Evolutionary conservation across 2,888 invertebrate species (phyloP), one percentile per base, ranked within the genome.

Genomic region (Altica lythri): DNA sequence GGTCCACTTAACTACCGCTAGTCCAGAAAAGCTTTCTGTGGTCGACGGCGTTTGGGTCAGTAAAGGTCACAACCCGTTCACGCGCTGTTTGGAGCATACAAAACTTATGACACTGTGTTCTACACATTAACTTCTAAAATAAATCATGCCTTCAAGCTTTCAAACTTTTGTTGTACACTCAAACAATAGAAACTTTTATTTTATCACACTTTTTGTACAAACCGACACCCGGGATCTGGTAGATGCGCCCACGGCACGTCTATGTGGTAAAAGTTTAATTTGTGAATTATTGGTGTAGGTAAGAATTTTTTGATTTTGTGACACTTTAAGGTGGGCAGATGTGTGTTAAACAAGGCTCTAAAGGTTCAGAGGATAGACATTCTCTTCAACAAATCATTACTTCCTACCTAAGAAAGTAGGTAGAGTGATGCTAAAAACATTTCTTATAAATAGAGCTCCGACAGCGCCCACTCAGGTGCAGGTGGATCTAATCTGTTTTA

Each of bases 81-180:
- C 64, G 62, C 60, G 53, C 59, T 47, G 58, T 57, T 62, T 57
- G 51, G 40, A 52, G 30, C 58, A 38, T 54, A 59, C 57, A 61
- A 57, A 64, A 60, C 60, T 62, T 58, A 63, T 60, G 57, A 61
- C 55, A 62, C 59, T 61, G 55, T 61, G 60, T 63, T 62, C 60
- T 59, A 59, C 55, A 59, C 61, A 62, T 63, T 62, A 59, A 58
- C 61, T 63, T 59, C 53, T 57, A 53, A 55, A 55, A 62, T 62
- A 63, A 63, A 61, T 62, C 61, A 62, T 54, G 48, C 35, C 50
- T 53, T 43, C 51, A 46, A 46, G 49, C 52, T 55, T 52, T 46
- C 53, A 43, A 60, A 60, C 37, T 48, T 46, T 40, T 44, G 46
- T 50, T 54, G 56, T 50, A 44, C 45, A 22, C 30, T 37, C 50